Base-by-base conservation (phyloP, 2,888 invertebrate species). In the Caenorhabditis sp. region DNA sequence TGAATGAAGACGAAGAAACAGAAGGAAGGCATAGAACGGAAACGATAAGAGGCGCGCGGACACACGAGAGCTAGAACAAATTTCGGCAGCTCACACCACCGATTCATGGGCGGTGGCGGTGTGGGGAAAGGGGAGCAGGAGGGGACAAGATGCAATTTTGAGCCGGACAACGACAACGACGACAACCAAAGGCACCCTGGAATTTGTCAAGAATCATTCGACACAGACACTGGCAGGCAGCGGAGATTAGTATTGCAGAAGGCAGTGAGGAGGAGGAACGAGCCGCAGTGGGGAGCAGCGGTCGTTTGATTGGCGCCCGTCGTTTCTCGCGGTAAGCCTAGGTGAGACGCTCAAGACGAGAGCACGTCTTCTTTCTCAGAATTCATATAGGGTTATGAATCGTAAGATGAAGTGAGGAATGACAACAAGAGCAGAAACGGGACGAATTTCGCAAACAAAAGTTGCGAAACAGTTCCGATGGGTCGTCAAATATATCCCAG, bases 341-440 rank as follows among this genome's bases (percentile, higher is more conserved):
- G 76, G 76, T 76, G 72, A 71, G 70, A 62, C 61, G 70, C 58
- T 20, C 9, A 26, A 72, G 72, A 64, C 53, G 58, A n/a, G n/a
- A 24, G 32, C 58, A 24, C 64, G 53, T 24, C 72, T 56, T 55
- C 56, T 65, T 47, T 58, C 20, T 20, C 44, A n/a, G 37, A 76
- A 67, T 74, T 74, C 74, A 76, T n/a, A n/a, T 67, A 67, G 64
- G 47, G 55, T 64, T 65, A 74, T 74, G 72, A 74, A 74, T 74
- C 65, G 26, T 72, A 37, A 28, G 58, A 32, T 35, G 26, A 22
- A 2, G 20, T 22, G 2, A 2, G 32, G 15, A 26, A 28, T 15
- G 40, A 40, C 44, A 61, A 61, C 60, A 44, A 26, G 28, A 26
- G 24, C 40, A 1, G 53, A 18, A 2, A 44, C 22, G 18, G n/a